Base-by-base conservation (phyloP, 2,888 invertebrate species). In the Cerceris rybyensis region DNA sequence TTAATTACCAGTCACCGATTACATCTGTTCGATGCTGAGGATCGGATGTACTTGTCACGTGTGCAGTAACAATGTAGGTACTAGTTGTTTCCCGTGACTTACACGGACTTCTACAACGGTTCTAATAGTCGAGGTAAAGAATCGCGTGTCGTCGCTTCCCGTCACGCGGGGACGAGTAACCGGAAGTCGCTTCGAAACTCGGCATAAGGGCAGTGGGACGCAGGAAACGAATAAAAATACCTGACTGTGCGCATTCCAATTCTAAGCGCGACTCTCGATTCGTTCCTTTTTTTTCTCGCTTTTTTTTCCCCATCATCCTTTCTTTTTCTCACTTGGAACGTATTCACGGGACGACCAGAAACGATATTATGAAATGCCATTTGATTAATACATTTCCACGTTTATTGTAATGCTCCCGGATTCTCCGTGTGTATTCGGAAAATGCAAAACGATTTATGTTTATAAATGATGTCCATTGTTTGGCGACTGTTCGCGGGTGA, bases 141-240 rank as follows among this genome's bases (percentile, higher is more conserved):
- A 87, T 87, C 85, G 88, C 88, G 86, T 88, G 87, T 88, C 86
- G 78, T 70, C 57, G 80, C 79, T 84, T 86, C 83, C 80, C 81
- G 88, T 88, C 87, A 87, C 87, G 88, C 88, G 80, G 83, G 64
- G 59, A 75, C 70, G 63, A 71, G 58, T 68, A 61, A 58, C 49
- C 74, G 76, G 79, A 82, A 76, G 75, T 72, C 66, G 69, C 49
- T 66, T 66, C 13, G 67, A 41, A 70, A 64, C 74, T 41, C 65
- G 80, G 75, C 80, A 86, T 84, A 86, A 85, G 88, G 88, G 81
- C 87, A 88, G 70, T 88, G 78, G 88, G 83, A 81, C 86, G 80
- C 80, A 71, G 87, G 66, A 78, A 84, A 58, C 49, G 71, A 63
- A 64, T 65, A 58, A 70, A 83, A 65, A 80, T 70, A 68, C 14